Evolutionary conservation across 2,113 vertebrate species (phyloP).

Genomic region (Boleophthalmus pectinirostris): DNA sequence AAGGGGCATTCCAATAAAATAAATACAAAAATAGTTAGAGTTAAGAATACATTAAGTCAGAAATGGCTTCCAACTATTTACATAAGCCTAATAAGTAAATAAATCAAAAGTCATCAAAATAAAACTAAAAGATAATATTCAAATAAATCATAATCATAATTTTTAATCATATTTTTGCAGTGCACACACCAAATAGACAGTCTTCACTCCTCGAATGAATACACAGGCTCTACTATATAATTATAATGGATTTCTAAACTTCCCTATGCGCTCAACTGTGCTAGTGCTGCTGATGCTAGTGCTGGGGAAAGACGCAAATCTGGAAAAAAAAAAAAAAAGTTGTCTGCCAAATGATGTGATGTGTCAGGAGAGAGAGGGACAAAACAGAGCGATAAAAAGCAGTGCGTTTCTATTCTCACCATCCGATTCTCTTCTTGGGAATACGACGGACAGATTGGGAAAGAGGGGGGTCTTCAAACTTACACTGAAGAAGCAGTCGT

Average conservation of each 20-base stretch:
- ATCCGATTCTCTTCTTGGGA: conserved; percentile 5
- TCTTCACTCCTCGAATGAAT: conserved; percentile 37
- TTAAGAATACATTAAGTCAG: too few species aligned
- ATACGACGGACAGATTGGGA: conserved; percentile 15
- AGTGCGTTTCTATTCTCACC: conserved; percentile 25
- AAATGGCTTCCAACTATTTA: too few species aligned
- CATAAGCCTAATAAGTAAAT: neutral
- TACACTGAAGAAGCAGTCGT: conserved; percentile 54
- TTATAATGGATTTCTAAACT: conserved; percentile 72
- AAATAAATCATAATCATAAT: too few species aligned
- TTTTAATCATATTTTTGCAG: too few species aligned
- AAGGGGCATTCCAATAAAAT: too few species aligned
- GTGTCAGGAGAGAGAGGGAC: conserved; percentile 68
- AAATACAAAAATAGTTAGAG: too few species aligned
- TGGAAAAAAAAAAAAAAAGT: conserved; percentile 21
- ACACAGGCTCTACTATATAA: conserved; percentile 59
- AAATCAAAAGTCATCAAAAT: neutral
- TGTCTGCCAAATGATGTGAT: conserved; percentile 69
- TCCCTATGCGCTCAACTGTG: conserved; percentile 54
- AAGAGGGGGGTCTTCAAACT: conserved; percentile 50
- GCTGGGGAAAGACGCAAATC: conserved; percentile 46
- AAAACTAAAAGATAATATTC: too few species aligned
- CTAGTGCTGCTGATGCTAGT: conserved; percentile 10
- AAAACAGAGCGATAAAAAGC: conserved; percentile 70
- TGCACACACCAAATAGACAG: conserved; percentile 9